Evolutionary conservation across 2,888 invertebrate species (phyloP), one percentile per base, ranked within the genome.

Genomic region (Antheraea assamensis): DNA sequence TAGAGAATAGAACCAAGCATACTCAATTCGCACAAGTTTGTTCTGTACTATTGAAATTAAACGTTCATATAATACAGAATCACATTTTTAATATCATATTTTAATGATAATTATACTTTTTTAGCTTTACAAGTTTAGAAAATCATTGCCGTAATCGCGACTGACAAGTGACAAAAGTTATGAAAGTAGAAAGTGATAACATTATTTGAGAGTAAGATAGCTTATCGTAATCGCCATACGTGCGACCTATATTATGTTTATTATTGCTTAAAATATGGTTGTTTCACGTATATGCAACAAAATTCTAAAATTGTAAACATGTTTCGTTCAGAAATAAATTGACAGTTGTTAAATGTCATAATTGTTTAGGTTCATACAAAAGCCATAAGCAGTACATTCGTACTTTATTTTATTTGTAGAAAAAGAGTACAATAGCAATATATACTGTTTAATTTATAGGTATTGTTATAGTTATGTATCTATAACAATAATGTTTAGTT

Each of bases 261-360:
- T 27, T 64, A 64, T 17, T 19, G 68, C 55, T 52, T 35, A 15
- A 35, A 55, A 52, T 35, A 19, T 35, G 0, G 31, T 0, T 55
- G 8, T 3, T 24, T 72, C 4, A 13, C 1, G 2, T 24, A 35
- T 72, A 70, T 49, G 72, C 24, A 72, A 55, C 68, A 55, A 31
- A 68, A 31, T 47, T 24, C 7, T 49, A 30, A 30, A 21, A 27
- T n/a, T 55, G 30, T 71, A 70, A 19, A 35, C n/a, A 72, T 35
- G 24, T 1, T 24, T 52, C 68, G 72, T 72, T 55, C 68, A 27
- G 72, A 72, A 72, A 68, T 66, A 21, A 49, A 10, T 10, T 68
- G 15, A 66, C 52, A 4, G 66, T 10, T 52, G 52, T 68, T 68
- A 72, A 31, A 24, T 4, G 30, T 24, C 64, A 64, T 30, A 17